Evolutionary conservation across 2,797 vertebrate species (phyloP).

Genomic region (Acropternis orthonyx): DNA sequence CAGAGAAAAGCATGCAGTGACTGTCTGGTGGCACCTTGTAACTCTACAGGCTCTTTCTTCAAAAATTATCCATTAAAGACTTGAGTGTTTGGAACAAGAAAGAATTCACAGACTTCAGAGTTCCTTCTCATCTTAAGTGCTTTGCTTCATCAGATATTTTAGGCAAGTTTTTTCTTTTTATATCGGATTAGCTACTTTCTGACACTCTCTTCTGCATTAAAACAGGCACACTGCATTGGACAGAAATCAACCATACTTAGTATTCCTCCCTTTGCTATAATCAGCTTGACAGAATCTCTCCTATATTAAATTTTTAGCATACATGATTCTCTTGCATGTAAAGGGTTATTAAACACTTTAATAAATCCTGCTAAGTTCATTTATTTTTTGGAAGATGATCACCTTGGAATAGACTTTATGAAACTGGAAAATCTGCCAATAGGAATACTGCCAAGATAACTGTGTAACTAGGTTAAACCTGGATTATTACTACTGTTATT

Average conservation of each 20-base stretch:
- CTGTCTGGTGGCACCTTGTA: neutral
- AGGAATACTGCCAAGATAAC: constrained; percentile 49
- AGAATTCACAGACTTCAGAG: neutral
- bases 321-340: constrained; percentile 28
- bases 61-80: neutral
- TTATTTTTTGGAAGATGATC: constrained; percentile 54
- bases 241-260: neutral
- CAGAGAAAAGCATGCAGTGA: neutral
- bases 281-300: constrained; percentile 31
- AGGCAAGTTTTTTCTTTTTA: neutral
- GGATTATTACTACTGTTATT: constrained; percentile 52
- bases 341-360: constrained; percentile 45
- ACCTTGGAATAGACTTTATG: constrained; percentile 34
- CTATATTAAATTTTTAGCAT: neutral
- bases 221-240: neutral
- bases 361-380: constrained; percentile 50
- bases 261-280: constrained; percentile 34
- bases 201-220: neutral
- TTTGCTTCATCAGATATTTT: neutral
- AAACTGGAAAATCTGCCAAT: constrained; percentile 49
- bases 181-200: neutral
- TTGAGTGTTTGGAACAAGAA: neutral
- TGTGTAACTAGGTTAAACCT: constrained; percentile 55
- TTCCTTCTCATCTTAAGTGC: neutral
- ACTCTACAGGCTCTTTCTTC: neutral